Base-by-base conservation (phyloP, 2,888 invertebrate species). In the Marasmarcha lunaedactyla region DNA sequence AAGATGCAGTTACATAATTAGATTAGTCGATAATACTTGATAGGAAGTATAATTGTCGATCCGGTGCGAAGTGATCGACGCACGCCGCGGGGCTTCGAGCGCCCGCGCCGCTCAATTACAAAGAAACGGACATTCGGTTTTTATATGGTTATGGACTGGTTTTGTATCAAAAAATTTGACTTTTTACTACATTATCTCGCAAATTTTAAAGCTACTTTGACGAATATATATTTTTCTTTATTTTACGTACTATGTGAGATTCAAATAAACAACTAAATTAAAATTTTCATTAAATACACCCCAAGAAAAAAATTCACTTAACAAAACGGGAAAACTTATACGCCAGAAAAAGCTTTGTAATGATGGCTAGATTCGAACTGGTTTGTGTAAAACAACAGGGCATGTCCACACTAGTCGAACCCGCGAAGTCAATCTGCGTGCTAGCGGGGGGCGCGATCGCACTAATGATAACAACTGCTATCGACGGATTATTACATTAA, bases 401-500 rank as follows among this genome's bases (percentile, higher is more conserved):
- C 7, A 12, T 67, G 56, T 79, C 79, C 78, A 78, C 54, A 66
- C 42, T 72, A 76, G 56, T 64, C 63, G 54, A 65, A 58, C 66
- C 70, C 57, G 49, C 49, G 51, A 51, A 68, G 57, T 68, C 76
- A 81, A 81, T 83, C 79, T 76, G 68, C 64, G 55, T 57, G 68
- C 59, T 79, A 61, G 71, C 81, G 76, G 81, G 81, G 72, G 83
- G 78, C 70, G 61, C 66, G 78, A 79, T 78, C 63, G 61, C 64
- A 62, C 72, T 76, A 74, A 79, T 77, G 78, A 81, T 81, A 79
- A 70, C 65, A 12, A 12, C 12, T 50, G 51, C 59, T 71, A 79
- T 76, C 74, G 73, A 68, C 71, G 66, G 76, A 81, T 79, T 83
- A 79, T 81, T 78, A 81, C 78, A 76, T 78, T 78, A 78, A 71